These are phyloP conservation scores for Drosophila erecta DNA, from an alignment of 1,140 invertebrate species.

Conservation along the genomic window DNA sequence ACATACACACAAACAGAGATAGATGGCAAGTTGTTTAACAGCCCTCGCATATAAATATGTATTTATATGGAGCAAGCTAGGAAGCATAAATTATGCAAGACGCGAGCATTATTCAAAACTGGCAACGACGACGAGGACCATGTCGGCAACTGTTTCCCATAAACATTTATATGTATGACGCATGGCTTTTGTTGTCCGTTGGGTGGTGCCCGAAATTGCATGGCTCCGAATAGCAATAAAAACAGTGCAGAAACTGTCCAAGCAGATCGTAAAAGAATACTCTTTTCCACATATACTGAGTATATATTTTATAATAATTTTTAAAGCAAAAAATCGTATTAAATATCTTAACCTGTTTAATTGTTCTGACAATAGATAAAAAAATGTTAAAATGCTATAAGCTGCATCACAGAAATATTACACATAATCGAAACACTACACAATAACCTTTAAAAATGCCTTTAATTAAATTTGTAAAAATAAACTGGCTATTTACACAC, in stretches of 20 bases:
- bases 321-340: not conserved
- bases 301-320: too few relatives aligned
- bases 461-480: not conserved
- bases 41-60: slow-evolving; percentile 45
- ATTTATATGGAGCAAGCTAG: slow-evolving; percentile 41
- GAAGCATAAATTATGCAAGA: slow-evolving; percentile 78
- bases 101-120: slow-evolving; percentile 74
- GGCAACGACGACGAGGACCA: slow-evolving; percentile 53
- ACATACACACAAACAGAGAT: not conserved
- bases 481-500: not conserved
- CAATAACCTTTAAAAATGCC: too few relatives aligned
- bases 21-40: not conserved
- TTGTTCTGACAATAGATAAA: too few relatives aligned
- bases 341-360: too few relatives aligned
- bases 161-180: slow-evolving; percentile 74
- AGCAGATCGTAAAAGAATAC: not conserved
- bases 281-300: not conserved
- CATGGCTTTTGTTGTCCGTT: slow-evolving; percentile 68
- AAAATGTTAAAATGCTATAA: not conserved
- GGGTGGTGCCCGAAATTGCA: slow-evolving; percentile 55
- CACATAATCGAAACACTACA: too few relatives aligned
- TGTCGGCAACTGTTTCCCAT: slow-evolving; percentile 66
- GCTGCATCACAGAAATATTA: too few relatives aligned
- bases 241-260: slow-evolving; percentile 9
- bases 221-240: slow-evolving; percentile 41